A percentile compares a stretch with the other conserved stretches of the same genome.
Conservation (phyloP, 1,140 invertebrate species). For the Brachionus paranguensis region DNA sequence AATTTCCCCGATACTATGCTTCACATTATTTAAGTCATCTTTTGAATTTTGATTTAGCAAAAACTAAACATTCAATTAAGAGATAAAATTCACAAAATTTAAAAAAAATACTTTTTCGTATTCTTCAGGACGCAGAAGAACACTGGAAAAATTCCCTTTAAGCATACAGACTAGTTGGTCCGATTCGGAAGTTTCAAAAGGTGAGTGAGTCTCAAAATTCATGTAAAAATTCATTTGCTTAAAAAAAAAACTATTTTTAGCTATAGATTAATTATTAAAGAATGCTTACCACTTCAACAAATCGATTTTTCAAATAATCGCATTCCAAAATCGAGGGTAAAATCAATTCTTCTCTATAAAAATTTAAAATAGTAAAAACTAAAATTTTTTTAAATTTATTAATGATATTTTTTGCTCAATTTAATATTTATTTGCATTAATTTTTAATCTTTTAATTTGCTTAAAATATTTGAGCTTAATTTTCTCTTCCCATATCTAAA, state of each 20-base stretch:
- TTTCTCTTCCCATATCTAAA: no score
- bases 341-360: neutral
- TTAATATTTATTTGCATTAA: no score
- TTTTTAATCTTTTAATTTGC: no score
- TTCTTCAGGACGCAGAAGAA: neutral
- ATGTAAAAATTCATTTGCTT: neutral
- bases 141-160: neutral
- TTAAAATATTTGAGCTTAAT: no score
- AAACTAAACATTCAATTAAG: neutral
- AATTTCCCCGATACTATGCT: neutral
- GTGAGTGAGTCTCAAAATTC: constrained; percentile 2
- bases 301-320: neutral
- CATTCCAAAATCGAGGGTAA: constrained; percentile 12
- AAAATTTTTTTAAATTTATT: no score
- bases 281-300: neutral
- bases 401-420: no score
- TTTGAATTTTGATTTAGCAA: neutral
- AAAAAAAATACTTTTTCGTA: neutral
- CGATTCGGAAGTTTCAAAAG: neutral
- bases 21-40: neutral
- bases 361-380: no score
- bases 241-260: neutral
- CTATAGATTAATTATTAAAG: neutral
- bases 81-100: neutral
- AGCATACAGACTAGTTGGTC: neutral